These are phyloP conservation scores for Drosophila mimica DNA, from an alignment of 2,888 invertebrate genomes.

Conservation along the genomic window DNA sequence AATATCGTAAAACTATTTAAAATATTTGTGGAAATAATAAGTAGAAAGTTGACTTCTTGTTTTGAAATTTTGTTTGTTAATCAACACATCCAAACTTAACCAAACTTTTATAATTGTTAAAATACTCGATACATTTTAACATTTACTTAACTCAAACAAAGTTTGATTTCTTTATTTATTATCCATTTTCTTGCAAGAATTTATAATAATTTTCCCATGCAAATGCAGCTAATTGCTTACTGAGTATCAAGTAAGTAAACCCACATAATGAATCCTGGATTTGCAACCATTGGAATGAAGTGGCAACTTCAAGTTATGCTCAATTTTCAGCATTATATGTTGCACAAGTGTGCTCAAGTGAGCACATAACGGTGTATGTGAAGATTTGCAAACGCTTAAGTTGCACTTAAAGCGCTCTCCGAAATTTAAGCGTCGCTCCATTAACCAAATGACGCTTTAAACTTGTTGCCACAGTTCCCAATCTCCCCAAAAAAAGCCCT, in stretches of 20 bases:
- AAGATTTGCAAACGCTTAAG: conserved; percentile 12
- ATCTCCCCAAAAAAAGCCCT: neutral
- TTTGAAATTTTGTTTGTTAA: neutral
- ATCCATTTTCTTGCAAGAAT: neutral
- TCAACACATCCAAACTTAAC: neutral
- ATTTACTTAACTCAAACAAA: neutral
- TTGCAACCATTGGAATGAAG: neutral
- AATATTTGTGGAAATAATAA: neutral
- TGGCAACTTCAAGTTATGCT: neutral
- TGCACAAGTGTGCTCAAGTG: neutral
- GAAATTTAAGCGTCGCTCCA: conserved; percentile 13
- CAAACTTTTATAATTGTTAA: neutral
- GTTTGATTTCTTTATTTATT: neutral
- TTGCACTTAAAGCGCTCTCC: conserved; percentile 1
- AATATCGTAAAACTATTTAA: neutral
- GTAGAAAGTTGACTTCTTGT: no score
- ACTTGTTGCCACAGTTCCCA: neutral
- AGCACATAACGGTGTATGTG: neutral
- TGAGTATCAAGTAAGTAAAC: no score
- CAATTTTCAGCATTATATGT: neutral
- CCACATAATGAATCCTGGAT: neutral
- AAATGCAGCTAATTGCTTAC: neutral
- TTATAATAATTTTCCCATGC: neutral
- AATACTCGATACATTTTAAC: neutral
- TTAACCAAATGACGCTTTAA: conserved; percentile 46